phyloP scores from a whole-genome alignment of 2,888 invertebrate species.

The Hypercompe scribonia region DNA sequence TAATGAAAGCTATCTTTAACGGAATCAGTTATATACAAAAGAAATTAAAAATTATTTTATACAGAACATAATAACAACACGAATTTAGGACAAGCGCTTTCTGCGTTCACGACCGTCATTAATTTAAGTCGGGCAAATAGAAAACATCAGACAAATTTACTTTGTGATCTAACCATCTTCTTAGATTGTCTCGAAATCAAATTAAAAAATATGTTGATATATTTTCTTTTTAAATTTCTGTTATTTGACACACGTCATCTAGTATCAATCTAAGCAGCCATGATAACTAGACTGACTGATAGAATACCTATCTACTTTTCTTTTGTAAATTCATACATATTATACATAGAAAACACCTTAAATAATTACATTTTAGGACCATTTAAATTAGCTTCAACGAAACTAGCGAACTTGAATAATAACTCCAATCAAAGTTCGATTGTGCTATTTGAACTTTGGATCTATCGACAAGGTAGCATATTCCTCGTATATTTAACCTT shows the following conservation, averaged over 20 bases:
- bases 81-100: not conserved
- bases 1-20: not conserved
- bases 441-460: not conserved
- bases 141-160: not conserved
- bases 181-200: not conserved
- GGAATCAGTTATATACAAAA: not conserved
- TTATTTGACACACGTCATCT: too few species aligned
- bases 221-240: too few species aligned
- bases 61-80: not conserved
- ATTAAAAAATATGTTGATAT: not conserved
- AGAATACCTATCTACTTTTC: too few species aligned
- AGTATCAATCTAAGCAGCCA: too few species aligned
- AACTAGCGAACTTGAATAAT: too few species aligned
- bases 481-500: not conserved
- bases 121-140: not conserved
- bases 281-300: too few species aligned
- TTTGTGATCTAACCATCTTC: not conserved
- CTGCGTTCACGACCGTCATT: not conserved
- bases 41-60: not conserved
- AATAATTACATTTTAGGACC: too few species aligned
- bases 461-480: not conserved
- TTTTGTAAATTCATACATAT: too few species aligned
- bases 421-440: not conserved
- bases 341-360: too few species aligned
- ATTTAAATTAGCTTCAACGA: not conserved